Evolutionary conservation across 1,140 invertebrate genomes (phyloP).

Genomic region (Magallana gigas): DNA sequence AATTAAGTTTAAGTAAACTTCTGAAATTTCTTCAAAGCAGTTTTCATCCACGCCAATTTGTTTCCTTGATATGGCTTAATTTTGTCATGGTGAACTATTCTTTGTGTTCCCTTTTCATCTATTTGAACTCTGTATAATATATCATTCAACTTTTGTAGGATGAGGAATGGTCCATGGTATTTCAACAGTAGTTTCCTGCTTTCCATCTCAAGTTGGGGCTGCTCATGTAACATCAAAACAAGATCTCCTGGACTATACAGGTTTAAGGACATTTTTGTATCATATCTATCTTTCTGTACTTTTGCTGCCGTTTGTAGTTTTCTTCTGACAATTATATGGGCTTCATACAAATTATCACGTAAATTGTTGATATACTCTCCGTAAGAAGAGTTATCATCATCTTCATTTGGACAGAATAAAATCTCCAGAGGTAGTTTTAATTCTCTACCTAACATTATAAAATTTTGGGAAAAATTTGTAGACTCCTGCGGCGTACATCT

Average conservation of each 20-base stretch:
- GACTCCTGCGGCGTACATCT: conserved; percentile 53
- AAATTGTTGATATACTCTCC: conserved; percentile 46
- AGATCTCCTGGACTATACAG: background rate
- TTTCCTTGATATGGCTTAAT: no score
- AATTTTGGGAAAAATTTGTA: conserved; percentile 26
- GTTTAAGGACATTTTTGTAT: background rate
- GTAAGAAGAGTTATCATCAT: conserved; percentile 39
- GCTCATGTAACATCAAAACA: background rate
- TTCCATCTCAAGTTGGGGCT: background rate
- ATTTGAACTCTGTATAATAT: conserved; percentile 22
- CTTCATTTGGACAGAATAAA: conserved; percentile 17
- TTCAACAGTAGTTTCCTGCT: background rate
- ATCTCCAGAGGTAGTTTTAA: background rate
- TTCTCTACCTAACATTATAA: conserved; percentile 35
- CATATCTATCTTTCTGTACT: conserved; percentile 50
- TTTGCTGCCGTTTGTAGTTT: conserved; percentile 12
- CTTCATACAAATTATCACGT: conserved; percentile 40
- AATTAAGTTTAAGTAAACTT: no score
- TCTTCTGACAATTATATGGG: conserved; percentile 43
- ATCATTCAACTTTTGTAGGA: conserved; percentile 34
- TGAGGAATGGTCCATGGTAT: conserved; percentile 1
- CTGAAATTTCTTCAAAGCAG: no score
- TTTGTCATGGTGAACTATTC: background rate
- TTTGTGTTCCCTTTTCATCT: no score
- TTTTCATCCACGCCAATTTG: no score